These are phyloP conservation scores for Burhinus oedicnemus DNA, from an alignment of 2,113 vertebrate genomes.

Conservation along the genomic window DNA sequence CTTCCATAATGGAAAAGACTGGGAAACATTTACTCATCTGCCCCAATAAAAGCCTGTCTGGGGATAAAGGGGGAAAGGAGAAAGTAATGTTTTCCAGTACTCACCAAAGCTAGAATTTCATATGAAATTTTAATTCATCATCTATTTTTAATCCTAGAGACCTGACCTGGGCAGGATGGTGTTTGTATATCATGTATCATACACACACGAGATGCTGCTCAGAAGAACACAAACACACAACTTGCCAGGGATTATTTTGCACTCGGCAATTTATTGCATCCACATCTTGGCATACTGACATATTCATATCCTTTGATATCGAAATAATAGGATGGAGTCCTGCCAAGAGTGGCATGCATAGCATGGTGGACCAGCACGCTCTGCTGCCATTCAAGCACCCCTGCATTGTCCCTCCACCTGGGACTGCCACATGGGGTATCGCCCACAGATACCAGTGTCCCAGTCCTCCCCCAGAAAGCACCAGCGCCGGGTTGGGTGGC, in stretches of 20 bases:
- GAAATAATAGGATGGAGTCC: background rate
- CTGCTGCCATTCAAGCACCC: background rate
- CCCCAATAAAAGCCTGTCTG: background rate
- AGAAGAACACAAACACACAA: background rate
- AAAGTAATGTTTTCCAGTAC: slow-evolving; percentile 27
- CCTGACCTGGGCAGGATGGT: background rate
- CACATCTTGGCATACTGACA: background rate
- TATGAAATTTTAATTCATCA: slow-evolving; percentile 15
- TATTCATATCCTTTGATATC: background rate
- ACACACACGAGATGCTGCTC: background rate
- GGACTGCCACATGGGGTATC: background rate
- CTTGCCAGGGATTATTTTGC: background rate
- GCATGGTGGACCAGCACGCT: background rate
- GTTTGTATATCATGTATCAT: background rate
- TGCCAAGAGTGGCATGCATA: background rate
- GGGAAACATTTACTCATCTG: slow-evolving; percentile 28
- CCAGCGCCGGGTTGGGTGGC: background rate
- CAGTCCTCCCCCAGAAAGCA: background rate
- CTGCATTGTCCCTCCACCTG: background rate
- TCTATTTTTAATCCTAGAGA: slow-evolving; percentile 18
- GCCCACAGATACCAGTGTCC: background rate
- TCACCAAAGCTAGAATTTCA: slow-evolving; percentile 22
- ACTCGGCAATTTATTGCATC: background rate
- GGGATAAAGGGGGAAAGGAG: background rate
- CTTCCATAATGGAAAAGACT: slow-evolving; percentile 22